phyloP scores from a whole-genome alignment of 2,797 vertebrate species.

The Salmo trutta region DNA sequence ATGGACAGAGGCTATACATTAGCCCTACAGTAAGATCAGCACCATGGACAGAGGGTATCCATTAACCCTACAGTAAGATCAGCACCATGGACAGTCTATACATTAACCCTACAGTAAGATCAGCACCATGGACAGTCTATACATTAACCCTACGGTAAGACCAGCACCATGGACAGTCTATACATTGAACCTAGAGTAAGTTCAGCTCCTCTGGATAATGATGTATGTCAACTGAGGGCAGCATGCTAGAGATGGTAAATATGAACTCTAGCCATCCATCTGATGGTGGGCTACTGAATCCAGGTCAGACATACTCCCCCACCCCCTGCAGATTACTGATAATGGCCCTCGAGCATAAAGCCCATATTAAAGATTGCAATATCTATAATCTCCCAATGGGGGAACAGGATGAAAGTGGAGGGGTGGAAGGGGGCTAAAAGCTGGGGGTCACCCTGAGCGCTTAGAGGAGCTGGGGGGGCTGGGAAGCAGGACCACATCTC shows the following conservation, averaged over 20 bases:
- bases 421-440: constrained; percentile 51
- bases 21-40: too few species aligned
- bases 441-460: constrained; percentile 67
- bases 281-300: constrained; percentile 70
- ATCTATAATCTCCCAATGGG: constrained; percentile 80
- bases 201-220: constrained; percentile 29
- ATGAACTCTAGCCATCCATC: constrained; percentile 71
- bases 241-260: constrained; percentile 73
- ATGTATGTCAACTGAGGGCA: constrained; percentile 41
- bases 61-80: too few species aligned
- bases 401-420: constrained; percentile 71
- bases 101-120: too few species aligned
- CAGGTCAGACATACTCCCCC: constrained; percentile 65
- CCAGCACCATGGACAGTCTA: constrained; percentile 35
- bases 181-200: constrained; percentile 4
- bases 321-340: constrained; percentile 74
- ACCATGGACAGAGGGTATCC: too few species aligned
- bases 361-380: constrained; percentile 81
- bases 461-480: constrained; percentile 35
- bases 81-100: too few species aligned
- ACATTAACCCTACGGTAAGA: constrained; percentile 55
- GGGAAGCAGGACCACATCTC: constrained; percentile 53
- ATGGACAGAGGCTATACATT: too few species aligned
- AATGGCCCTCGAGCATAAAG: constrained; percentile 78
- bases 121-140: neutral